Evolutionary conservation across 2,797 vertebrate genomes (phyloP).

Genomic region (Prionace glauca): DNA sequence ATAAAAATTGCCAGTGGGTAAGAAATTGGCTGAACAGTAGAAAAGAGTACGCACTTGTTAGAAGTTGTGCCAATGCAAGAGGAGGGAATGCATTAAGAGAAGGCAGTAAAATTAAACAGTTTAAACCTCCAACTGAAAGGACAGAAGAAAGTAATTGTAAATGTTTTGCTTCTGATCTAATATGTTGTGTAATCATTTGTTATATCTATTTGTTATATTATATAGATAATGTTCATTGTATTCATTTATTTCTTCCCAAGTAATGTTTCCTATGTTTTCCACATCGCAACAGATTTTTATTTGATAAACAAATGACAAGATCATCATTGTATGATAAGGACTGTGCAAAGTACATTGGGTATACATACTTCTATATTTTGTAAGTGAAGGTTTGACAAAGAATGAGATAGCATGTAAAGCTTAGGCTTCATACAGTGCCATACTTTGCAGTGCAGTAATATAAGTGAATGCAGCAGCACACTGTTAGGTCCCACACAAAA

Average conservation of each 20-base stretch:
- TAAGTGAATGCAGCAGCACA: not conserved
- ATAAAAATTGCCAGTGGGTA: not conserved
- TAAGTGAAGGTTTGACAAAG: not conserved
- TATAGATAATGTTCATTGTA: not conserved
- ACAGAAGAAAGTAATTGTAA: not conserved
- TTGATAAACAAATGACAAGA: not conserved
- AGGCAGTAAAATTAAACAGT: not conserved
- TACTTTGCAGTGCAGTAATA: not conserved
- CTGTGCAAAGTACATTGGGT: not conserved
- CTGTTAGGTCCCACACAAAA: not conserved
- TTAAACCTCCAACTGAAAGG: not conserved
- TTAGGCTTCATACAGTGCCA: not conserved
- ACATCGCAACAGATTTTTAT: slow-evolving; percentile 14
- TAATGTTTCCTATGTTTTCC: not conserved
- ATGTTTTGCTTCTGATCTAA: not conserved
- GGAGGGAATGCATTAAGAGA: not conserved
- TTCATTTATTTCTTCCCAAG: not conserved
- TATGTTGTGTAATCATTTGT: not conserved
- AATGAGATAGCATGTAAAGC: not conserved
- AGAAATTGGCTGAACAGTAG: slow-evolving; percentile 15
- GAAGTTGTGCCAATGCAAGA: not conserved
- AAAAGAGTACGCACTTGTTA: slow-evolving; percentile 13
- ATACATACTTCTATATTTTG: not conserved
- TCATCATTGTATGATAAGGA: not conserved
- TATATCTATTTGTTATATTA: no score